These are phyloP conservation scores for Sarcophaga caerulescens DNA, from an alignment of 2,888 invertebrate species.

Conservation along the genomic window DNA sequence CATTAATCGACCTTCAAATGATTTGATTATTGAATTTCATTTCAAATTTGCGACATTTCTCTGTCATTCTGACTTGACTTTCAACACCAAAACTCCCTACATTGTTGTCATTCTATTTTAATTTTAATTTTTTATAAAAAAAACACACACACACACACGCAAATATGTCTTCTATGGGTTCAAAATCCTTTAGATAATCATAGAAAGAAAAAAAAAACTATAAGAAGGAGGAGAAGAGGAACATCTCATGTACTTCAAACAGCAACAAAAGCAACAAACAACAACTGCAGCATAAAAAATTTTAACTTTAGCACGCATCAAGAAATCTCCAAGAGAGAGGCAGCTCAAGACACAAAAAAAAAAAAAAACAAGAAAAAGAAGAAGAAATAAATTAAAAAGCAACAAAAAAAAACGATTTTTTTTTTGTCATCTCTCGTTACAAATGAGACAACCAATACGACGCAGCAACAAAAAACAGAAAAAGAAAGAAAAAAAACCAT, in stretches of 20 bases:
- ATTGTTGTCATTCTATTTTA: slow-evolving; percentile 1
- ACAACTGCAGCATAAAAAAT: slow-evolving; percentile 39
- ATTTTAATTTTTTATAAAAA: slow-evolving; percentile 13
- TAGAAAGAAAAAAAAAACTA: neutral
- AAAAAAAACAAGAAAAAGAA: slow-evolving; percentile 16
- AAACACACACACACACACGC: neutral
- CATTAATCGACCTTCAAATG: too few species aligned
- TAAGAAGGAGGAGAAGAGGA: neutral
- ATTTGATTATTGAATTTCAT: neutral
- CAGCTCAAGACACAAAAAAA: slow-evolving; percentile 13
- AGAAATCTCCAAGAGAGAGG: slow-evolving; percentile 44
- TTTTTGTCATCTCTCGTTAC: slow-evolving; percentile 10
- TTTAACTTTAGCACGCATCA: slow-evolving; percentile 60
- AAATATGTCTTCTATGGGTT: slow-evolving; percentile 16
- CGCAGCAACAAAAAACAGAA: slow-evolving; percentile 3
- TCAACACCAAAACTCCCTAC: slow-evolving; percentile 30
- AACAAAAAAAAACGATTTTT: slow-evolving; percentile 6
- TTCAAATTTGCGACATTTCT: neutral
- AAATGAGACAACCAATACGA: slow-evolving; percentile 55
- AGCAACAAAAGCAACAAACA: slow-evolving; percentile 8
- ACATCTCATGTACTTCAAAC: slow-evolving; percentile 41
- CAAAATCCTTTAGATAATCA: slow-evolving; percentile 65
- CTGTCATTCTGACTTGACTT: slow-evolving; percentile 20
- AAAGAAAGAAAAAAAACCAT: slow-evolving; percentile 27
- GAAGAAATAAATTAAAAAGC: neutral